phyloP scores from a whole-genome alignment of 2,888 invertebrate species.

The Eustalomyia histrio region DNA sequence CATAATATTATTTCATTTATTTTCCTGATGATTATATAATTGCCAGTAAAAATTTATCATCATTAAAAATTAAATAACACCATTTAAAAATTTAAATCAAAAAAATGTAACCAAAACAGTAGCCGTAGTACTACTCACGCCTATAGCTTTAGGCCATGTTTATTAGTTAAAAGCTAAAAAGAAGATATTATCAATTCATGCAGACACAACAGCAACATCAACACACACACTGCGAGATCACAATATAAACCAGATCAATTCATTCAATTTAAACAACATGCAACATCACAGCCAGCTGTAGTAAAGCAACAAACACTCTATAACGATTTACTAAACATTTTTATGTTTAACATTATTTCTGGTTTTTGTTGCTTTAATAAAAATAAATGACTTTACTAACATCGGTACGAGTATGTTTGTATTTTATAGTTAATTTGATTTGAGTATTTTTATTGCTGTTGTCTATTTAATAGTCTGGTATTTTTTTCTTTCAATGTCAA shows the following conservation, averaged over 20 bases:
- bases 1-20: no score
- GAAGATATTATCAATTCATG: background rate
- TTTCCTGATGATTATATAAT: no score
- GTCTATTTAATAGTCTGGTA: background rate
- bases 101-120: no score
- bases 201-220: background rate
- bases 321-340: background rate
- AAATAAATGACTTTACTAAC: background rate
- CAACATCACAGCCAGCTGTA: background rate
- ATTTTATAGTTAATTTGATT: background rate
- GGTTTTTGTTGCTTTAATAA: background rate
- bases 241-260: conserved; percentile 37
- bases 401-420: background rate
- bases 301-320: background rate
- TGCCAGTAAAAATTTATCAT: no score
- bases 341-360: background rate
- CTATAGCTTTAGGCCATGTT: conserved; percentile 5
- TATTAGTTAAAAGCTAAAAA: conserved; percentile 18
- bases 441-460: background rate
- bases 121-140: background rate
- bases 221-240: background rate
- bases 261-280: conserved; percentile 14
- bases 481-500: conserved; percentile 38
- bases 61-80: no score
- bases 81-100: no score